Evolutionary conservation across 2,113 vertebrate genomes (phyloP), one percentile per base, ranked within the genome.

Genomic region (Plecotus auritus): DNA sequence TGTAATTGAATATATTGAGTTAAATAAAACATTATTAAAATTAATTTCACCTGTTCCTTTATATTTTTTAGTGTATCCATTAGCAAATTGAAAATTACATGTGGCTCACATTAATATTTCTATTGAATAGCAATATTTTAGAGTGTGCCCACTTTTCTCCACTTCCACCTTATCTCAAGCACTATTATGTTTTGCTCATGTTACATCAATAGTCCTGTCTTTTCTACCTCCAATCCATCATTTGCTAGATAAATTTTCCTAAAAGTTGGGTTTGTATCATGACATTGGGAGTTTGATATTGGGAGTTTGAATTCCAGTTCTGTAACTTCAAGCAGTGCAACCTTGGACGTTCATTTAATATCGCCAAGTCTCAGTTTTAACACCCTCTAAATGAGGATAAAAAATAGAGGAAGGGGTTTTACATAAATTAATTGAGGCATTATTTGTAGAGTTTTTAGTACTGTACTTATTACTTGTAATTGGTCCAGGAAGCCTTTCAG

Each of bases 1-100:
- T 28, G 82, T 72, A 77, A 72, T 76, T 82, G 4, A 72, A 42
- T 66, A 73, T 92, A 56, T 23, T 83, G 17, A 7, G 14, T 70
- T 88, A 91, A 88, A 80, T 70, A 56, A 93, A 93, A 80, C 17
- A 70, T 84, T 61, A 32, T 59, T 91, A 47, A 77, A 67, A 35
- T 73, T 73, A 54, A 80, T 93, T 83, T 91, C 0, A 51, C 13
- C 37, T 81, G 3, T 77, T 72, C 35, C 9, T 49, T 88, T 80
- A 91, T 61, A 61, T 61, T 81, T 90, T 51, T 85, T 82, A 77
- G 20, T 54, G 18, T 73, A 37, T 12, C 59, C 18, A 20, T 67
- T 84, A 88, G 42, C 47, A 40, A 92, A 18, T 66, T 49, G 78
- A 70, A 93, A 85, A 45, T 81, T 22, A 37, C 3, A 16, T 56